Conservation (phyloP, 2,888 invertebrate genomes). For the Suillia variegata region DNA sequence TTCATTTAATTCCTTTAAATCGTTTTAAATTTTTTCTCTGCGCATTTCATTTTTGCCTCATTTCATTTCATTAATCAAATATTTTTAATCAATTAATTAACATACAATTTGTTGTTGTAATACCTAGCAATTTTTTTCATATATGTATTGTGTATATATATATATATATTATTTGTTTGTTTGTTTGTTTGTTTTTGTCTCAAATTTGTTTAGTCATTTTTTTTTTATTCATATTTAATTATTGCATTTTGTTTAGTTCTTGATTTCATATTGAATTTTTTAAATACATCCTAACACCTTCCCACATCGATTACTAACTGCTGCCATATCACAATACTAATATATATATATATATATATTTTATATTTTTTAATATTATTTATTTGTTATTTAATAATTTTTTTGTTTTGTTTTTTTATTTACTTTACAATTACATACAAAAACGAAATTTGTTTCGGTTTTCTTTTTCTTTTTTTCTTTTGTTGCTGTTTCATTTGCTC, state of each 20-base stretch:
- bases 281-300: too few species aligned
- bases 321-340: constrained; percentile 28
- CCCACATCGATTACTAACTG: constrained; percentile 17
- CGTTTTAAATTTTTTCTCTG: constrained; percentile 3
- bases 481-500: constrained; percentile 17
- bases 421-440: constrained; percentile 11
- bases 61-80: constrained; percentile 2
- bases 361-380: not conserved
- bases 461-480: constrained; percentile 15
- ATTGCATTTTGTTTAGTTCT: too few species aligned
- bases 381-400: constrained; percentile 18
- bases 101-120: constrained; percentile 21
- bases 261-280: too few species aligned
- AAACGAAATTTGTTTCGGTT: too few species aligned
- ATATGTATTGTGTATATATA: constrained; percentile 6
- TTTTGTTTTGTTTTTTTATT: constrained; percentile 20
- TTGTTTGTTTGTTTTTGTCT: not conserved
- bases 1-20: constrained; percentile 2
- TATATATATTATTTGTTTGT: constrained; percentile 2
- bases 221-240: constrained; percentile 4
- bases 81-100: constrained; percentile 14
- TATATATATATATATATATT: constrained; percentile 13
- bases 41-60: not conserved
- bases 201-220: constrained; percentile 5
- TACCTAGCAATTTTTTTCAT: constrained; percentile 16